These are phyloP conservation scores for Bombus soroeensis DNA, from an alignment of 1,140 invertebrate species.

Conservation along the genomic window DNA sequence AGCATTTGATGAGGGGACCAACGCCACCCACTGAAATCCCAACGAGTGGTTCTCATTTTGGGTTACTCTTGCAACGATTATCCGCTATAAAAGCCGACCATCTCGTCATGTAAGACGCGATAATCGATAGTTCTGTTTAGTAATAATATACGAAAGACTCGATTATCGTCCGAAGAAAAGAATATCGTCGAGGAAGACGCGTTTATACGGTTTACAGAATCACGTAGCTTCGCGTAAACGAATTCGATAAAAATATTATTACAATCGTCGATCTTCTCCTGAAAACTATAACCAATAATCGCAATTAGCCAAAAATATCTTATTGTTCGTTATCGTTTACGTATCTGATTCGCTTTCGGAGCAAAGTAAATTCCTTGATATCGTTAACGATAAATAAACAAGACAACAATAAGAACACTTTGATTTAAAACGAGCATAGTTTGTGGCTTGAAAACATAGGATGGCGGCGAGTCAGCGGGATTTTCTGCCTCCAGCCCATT, in stretches of 20 bases:
- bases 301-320: neutral
- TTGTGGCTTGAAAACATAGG: neutral
- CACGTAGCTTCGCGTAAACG: too few species aligned
- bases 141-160: too few species aligned
- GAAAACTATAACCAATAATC: neutral
- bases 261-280: too few species aligned
- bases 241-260: too few species aligned
- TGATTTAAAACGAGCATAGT: neutral
- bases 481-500: constrained; percentile 15
- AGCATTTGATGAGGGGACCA: constrained; percentile 81
- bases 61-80: neutral
- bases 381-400: neutral
- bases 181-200: too few species aligned
- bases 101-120: neutral
- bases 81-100: neutral
- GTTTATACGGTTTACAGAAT: too few species aligned
- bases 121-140: too few species aligned
- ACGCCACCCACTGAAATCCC: constrained; percentile 79
- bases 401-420: neutral
- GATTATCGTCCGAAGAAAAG: too few species aligned
- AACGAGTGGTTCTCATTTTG: constrained; percentile 73
- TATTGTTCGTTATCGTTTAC: too few species aligned
- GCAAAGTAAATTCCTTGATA: neutral
- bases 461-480: neutral
- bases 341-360: too few species aligned